Evolutionary conservation across 2,113 vertebrate species (phyloP), one percentile per base, ranked within the genome.

Genomic region (human (Homo sapiens)): DNA sequence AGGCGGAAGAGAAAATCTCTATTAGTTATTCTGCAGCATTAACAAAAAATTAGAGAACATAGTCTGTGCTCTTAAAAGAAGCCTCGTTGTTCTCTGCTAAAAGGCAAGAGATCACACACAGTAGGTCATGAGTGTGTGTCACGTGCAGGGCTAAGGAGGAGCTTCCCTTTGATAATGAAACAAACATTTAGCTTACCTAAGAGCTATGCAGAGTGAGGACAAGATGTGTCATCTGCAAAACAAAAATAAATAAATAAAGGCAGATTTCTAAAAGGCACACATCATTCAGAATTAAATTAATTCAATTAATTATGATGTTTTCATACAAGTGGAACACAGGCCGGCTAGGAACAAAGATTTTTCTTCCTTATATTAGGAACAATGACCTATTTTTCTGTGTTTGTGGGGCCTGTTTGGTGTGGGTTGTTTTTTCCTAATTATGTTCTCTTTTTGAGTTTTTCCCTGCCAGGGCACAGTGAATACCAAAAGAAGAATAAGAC

Each of bases 241-340:
- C 66, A 43, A 76, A 55, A 50, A 32, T 64, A 78, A 66, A 68
- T 25, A 83, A n/a, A 30, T 18, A 75, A 4, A n/a, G 9, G 22
- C 61, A 81, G 40, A 93, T 94, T 93, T 97, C 40, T 90, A 40
- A 94, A 97, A 96, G 95, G 87, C 83, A 78, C 76, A 96, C 88
- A 97, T 98, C 94, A 98, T 95, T 98, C 89, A 97, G 94, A 98
- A 98, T 98, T 98, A 97, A 98, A 98, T 98, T 98, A 98, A 98
- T 96, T 97, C 92, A 96, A 97, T 98, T 98, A 97, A 98, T 98
- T 97, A 97, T 81, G 72, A 82, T 97, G 87, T 92, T 94, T 95
- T 68, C 38, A 85, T 20, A 57, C 52, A 84, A 94, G 70, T 27
- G 0, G 84, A 98, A 98, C 96, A 98, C 92, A 72, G 96, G 94